These are phyloP conservation scores for Diaprepes abbreviatus DNA, from an alignment of 2,888 invertebrate genomes.

Conservation along the genomic window DNA sequence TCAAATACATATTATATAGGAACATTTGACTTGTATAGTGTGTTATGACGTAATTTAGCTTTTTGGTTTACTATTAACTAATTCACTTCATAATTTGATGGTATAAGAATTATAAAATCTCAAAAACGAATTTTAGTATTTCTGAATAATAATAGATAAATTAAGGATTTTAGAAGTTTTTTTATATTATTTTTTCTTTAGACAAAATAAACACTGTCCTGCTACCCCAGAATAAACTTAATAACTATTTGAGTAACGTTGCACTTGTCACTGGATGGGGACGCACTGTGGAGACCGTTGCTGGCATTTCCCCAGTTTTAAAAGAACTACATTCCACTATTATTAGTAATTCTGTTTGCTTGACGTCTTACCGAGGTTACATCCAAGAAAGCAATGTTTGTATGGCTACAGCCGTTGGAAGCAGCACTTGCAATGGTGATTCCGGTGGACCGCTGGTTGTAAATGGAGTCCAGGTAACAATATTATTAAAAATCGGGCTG, in stretches of 20 bases:
- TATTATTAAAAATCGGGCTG: not conserved
- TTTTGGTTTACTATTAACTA: too few species aligned
- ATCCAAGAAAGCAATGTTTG: conserved; percentile 69
- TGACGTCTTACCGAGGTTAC: conserved; percentile 64
- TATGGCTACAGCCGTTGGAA: conserved; percentile 65
- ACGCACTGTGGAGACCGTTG: conserved; percentile 61
- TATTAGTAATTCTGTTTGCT: conserved; percentile 67
- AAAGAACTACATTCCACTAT: conserved; percentile 62
- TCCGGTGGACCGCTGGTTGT: conserved; percentile 63
- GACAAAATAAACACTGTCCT: conserved; percentile 62
- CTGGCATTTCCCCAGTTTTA: conserved; percentile 65
- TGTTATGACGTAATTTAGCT: too few species aligned
- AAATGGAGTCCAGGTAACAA: conserved; percentile 51
- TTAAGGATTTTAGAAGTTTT: too few species aligned
- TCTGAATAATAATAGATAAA: too few species aligned
- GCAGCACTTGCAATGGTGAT: conserved; percentile 70
- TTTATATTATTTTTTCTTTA: too few species aligned
- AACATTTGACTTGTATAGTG: too few species aligned
- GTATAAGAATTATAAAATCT: too few species aligned
- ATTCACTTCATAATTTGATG: too few species aligned
- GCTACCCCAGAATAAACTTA: conserved; percentile 57
- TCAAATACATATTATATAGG: too few species aligned
- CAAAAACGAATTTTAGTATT: too few species aligned
- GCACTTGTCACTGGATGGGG: conserved; percentile 70
- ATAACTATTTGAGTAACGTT: conserved; percentile 62